phyloP scores from a whole-genome alignment of 1,140 invertebrate genomes.

The Ostrea edulis region DNA sequence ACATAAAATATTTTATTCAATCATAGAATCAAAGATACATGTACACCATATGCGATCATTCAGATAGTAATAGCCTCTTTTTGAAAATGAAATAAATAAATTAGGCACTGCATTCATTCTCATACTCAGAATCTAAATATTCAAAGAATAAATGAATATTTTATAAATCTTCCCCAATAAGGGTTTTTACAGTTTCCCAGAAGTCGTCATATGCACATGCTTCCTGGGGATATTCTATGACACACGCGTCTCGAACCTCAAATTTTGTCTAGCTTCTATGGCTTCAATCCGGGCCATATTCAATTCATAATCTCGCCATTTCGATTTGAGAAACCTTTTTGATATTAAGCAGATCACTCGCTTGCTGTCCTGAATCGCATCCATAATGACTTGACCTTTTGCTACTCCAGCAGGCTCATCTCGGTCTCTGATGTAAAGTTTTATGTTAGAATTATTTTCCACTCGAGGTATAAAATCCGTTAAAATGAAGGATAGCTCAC shows the following conservation, averaged over 20 bases:
- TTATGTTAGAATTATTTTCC: background rate
- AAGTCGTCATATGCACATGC: slow-evolving; percentile 1
- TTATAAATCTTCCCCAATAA: background rate
- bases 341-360: background rate
- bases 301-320: background rate
- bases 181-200: background rate
- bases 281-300: background rate
- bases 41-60: too few species aligned
- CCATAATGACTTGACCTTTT: background rate
- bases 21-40: too few species aligned
- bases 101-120: too few species aligned
- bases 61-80: too few species aligned
- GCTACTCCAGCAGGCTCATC: background rate
- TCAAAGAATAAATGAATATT: background rate
- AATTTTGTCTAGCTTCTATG: background rate
- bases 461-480: background rate
- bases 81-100: too few species aligned
- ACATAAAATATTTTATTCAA: too few species aligned
- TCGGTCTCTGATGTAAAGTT: background rate
- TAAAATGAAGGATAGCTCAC: background rate
- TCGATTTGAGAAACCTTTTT: background rate
- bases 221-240: background rate
- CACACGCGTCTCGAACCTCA: background rate
- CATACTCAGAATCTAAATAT: too few species aligned
- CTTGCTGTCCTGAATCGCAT: background rate